phyloP scores from a whole-genome alignment of 2,113 vertebrate species.

The Pristiophorus japonicus region DNA sequence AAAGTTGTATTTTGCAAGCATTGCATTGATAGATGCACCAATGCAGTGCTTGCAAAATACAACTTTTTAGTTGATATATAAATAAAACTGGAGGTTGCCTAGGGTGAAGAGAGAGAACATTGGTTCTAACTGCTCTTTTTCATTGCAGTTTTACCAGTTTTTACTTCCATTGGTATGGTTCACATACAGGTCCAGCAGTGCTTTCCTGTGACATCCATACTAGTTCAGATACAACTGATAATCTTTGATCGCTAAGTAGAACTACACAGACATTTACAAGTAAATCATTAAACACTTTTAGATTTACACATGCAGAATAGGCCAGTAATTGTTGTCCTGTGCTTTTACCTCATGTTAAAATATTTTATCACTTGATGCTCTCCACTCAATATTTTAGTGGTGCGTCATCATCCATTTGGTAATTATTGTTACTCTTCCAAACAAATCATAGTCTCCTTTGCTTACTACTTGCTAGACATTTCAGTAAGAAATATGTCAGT shows the following conservation, averaged over 20 bases:
- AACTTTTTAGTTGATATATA: too few species aligned
- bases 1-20: background rate
- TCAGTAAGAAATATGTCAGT: background rate
- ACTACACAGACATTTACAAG: background rate
- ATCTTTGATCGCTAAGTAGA: background rate
- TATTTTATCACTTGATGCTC: background rate
- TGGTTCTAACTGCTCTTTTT: background rate
- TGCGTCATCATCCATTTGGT: background rate
- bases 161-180: background rate
- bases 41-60: too few species aligned
- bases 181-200: background rate
- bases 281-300: background rate
- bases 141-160: background rate
- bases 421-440: background rate
- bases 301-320: background rate
- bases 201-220: background rate
- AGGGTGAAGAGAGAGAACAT: background rate
- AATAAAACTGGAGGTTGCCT: too few species aligned
- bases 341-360: slow-evolving; percentile 38
- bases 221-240: background rate
- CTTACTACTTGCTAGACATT: background rate
- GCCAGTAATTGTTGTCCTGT: background rate
- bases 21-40: too few species aligned
- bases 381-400: background rate
- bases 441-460: background rate